phyloP scores from a whole-genome alignment of 2,888 invertebrate genomes.

The Drosophila quasianomalipes region DNA sequence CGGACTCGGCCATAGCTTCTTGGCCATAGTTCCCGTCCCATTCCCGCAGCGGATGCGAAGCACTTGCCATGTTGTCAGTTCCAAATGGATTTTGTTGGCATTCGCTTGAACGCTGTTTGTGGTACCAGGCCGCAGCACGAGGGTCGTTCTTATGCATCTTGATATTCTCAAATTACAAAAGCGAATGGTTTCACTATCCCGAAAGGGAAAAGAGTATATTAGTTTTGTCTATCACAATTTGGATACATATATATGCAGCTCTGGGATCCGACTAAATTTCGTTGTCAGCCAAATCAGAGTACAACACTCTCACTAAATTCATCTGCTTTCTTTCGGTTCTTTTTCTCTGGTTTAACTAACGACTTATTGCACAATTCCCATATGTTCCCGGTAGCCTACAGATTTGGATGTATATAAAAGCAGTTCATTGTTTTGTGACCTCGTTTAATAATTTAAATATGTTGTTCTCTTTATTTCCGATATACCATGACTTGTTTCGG shows the following conservation, averaged over 20 bases:
- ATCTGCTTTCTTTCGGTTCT: neutral
- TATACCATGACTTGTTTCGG: neutral
- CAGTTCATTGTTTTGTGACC: neutral
- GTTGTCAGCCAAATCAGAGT: neutral
- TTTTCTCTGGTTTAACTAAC: neutral
- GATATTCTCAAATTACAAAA: slow-evolving; percentile 1
- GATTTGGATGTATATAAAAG: neutral
- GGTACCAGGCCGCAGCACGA: slow-evolving; percentile 28
- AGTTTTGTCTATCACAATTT: neutral
- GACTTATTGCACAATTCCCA: neutral
- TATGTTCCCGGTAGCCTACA: neutral
- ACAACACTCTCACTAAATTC: neutral
- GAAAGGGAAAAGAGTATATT: neutral
- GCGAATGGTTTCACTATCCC: slow-evolving; percentile 3
- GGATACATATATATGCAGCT: neutral
- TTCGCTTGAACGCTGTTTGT: slow-evolving; percentile 29
- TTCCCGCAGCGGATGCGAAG: slow-evolving; percentile 31
- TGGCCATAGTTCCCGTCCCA: slow-evolving; percentile 14
- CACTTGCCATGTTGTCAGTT: slow-evolving; percentile 54
- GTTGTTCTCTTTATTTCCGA: neutral
- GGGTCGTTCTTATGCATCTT: slow-evolving; percentile 12
- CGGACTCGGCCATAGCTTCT: slow-evolving; percentile 15
- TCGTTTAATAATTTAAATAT: neutral
- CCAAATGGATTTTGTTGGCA: slow-evolving; percentile 47
- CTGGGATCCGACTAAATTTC: neutral